Conservation (phyloP, 2,113 vertebrate species). For the Chitala chitala region DNA sequence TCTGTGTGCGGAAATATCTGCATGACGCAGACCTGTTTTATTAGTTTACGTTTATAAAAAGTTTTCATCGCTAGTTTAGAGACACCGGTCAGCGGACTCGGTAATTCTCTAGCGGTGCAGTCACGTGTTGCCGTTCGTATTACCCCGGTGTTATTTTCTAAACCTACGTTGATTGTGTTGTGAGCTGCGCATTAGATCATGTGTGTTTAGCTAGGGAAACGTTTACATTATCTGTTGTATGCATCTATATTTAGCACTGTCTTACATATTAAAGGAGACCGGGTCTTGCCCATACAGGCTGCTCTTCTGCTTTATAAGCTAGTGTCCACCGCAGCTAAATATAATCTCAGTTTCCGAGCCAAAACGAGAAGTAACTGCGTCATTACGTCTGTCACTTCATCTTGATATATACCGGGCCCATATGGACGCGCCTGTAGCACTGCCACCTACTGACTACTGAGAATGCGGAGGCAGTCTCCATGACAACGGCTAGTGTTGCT, state of each 20-base stretch:
- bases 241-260: slow-evolving; percentile 40
- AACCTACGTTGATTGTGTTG: too few relatives aligned
- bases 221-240: not conserved
- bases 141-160: too few relatives aligned
- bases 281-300: slow-evolving; percentile 49
- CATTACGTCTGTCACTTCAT: slow-evolving; percentile 47
- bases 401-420: slow-evolving; percentile 22
- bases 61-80: too few relatives aligned
- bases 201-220: too few relatives aligned
- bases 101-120: too few relatives aligned
- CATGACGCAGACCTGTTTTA: too few relatives aligned
- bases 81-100: too few relatives aligned
- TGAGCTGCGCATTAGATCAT: too few relatives aligned
- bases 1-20: too few relatives aligned
- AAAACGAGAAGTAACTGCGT: slow-evolving; percentile 60
- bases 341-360: slow-evolving; percentile 63
- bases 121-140: too few relatives aligned
- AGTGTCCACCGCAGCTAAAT: slow-evolving; percentile 48
- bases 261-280: slow-evolving; percentile 44
- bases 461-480: slow-evolving; percentile 32
- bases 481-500: slow-evolving; percentile 36
- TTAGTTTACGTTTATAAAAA: too few relatives aligned
- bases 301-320: slow-evolving; percentile 53
- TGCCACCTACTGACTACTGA: slow-evolving; percentile 50
- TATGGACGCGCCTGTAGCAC: slow-evolving; percentile 32